phyloP scores from a whole-genome alignment of 2,797 vertebrate species.

The Halcyon badia region DNA sequence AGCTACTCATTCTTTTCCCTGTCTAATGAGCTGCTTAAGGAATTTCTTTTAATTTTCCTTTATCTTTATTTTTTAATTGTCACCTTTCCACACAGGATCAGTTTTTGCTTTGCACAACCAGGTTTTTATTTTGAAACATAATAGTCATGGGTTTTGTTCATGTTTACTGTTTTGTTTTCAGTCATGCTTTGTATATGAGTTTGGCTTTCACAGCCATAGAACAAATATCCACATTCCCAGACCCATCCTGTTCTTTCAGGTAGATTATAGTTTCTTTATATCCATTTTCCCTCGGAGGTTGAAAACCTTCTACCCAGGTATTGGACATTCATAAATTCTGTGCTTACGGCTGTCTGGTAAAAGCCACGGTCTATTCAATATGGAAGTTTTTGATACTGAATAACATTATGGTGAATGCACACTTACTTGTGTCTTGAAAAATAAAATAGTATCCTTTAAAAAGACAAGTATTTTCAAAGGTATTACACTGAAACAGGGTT shows the following conservation, averaged over 20 bases:
- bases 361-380: not conserved
- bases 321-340: not conserved
- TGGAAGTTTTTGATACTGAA: not conserved
- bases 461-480: not conserved
- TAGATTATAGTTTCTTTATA: not conserved
- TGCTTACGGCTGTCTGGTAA: accelerated
- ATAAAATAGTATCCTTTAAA: not conserved
- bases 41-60: not conserved
- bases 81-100: not conserved
- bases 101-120: not conserved
- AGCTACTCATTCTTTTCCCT: not conserved
- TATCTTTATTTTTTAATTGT: not conserved
- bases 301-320: not conserved
- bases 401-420: not conserved
- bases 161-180: not conserved
- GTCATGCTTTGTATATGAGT: not conserved
- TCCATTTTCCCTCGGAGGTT: not conserved
- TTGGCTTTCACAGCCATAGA: not conserved
- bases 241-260: not conserved
- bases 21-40: not conserved
- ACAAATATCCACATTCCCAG: not conserved
- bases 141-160: not conserved
- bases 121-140: not conserved
- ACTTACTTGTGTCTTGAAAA: not conserved
- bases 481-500: not conserved